Evolutionary conservation across 1,140 invertebrate genomes (phyloP).

Genomic region (Musca domestica): DNA sequence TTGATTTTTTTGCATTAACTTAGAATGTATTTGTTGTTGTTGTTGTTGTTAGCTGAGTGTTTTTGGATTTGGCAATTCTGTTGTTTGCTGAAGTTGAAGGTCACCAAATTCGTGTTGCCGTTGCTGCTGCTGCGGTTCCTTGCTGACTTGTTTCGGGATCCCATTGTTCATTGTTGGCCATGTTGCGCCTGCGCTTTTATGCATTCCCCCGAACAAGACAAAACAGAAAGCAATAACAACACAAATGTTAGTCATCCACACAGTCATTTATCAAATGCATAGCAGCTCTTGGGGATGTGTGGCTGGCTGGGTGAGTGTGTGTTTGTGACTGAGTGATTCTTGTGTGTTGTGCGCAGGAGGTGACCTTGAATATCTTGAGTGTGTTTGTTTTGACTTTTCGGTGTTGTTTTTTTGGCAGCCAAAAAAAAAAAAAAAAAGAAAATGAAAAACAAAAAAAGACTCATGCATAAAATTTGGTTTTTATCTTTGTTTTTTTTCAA

Average conservation of each 20-base stretch:
- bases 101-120: too few relatives aligned
- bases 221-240: too few relatives aligned
- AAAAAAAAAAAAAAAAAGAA: not conserved
- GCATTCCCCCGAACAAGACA: not conserved
- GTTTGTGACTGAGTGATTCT: not conserved
- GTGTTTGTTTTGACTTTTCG: conserved; percentile 3
- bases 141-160: too few relatives aligned
- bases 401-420: conserved; percentile 9
- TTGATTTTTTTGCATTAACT: conserved; percentile 11
- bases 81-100: not conserved
- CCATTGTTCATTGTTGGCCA: not conserved
- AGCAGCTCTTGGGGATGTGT: not conserved
- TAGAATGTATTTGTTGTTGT: conserved; percentile 10
- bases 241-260: not conserved
- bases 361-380: conserved; percentile 8
- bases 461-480: too few relatives aligned
- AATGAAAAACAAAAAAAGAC: not conserved
- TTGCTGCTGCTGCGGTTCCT: too few relatives aligned
- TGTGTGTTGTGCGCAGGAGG: conserved; percentile 2
- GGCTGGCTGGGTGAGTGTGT: not conserved
- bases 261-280: conserved; percentile 6
- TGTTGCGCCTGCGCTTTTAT: conserved; percentile 16
- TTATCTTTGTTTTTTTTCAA: too few relatives aligned
- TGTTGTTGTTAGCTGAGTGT: not conserved
- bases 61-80: not conserved